These are phyloP conservation scores for Acanthoscelides obtectus DNA, from an alignment of 2,888 invertebrate species.

Conservation along the genomic window DNA sequence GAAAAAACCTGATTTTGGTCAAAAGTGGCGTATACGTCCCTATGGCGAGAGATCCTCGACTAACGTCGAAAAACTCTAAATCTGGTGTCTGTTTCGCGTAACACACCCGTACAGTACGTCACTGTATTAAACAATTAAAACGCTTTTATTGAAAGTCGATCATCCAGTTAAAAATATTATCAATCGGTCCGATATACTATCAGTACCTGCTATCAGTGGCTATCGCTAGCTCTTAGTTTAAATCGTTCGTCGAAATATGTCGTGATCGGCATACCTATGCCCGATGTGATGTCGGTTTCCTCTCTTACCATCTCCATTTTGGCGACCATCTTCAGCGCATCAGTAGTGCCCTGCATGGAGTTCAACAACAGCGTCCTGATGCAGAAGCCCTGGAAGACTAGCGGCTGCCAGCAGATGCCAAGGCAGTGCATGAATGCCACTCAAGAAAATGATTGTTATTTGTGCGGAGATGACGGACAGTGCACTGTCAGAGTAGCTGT, in stretches of 20 bases:
- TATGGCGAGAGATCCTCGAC: too few relatives aligned
- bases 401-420: neutral
- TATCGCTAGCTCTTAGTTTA: constrained; percentile 34
- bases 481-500: constrained; percentile 64
- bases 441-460: constrained; percentile 13
- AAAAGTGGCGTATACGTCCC: too few relatives aligned
- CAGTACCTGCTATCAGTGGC: constrained; percentile 41
- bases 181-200: constrained; percentile 37
- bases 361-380: constrained; percentile 28
- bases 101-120: too few relatives aligned
- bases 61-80: too few relatives aligned
- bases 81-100: too few relatives aligned
- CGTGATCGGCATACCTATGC: constrained; percentile 20
- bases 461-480: constrained; percentile 42
- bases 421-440: constrained; percentile 18
- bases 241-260: constrained; percentile 34
- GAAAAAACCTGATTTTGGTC: too few relatives aligned
- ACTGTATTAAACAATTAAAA: constrained; percentile 14
- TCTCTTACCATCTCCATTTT: constrained; percentile 21
- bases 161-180: constrained; percentile 29
- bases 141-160: constrained; percentile 20
- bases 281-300: constrained; percentile 21
- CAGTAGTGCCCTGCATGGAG: constrained; percentile 1
- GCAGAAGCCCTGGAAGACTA: constrained; percentile 21
- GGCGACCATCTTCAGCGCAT: constrained; percentile 15